Evolutionary conservation across 2,113 vertebrate genomes (phyloP).

Genomic region (Asarcornis scutulata): DNA sequence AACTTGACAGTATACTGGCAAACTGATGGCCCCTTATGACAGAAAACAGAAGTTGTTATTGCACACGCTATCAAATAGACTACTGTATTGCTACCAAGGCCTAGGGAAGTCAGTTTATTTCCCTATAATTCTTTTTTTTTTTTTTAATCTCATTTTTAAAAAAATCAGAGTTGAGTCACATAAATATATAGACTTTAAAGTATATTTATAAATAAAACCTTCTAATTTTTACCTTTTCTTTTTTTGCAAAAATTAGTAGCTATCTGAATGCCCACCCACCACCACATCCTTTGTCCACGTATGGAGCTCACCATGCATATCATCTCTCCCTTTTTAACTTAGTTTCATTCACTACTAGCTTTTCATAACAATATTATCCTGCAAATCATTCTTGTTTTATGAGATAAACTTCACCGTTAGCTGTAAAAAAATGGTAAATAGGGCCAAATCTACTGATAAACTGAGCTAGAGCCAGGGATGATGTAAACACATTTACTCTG

Average conservation of each 20-base stretch:
- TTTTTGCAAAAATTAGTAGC: not conserved
- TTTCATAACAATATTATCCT: not conserved
- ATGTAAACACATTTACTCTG: conserved; percentile 15
- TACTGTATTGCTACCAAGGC: not conserved
- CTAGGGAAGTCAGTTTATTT: not conserved
- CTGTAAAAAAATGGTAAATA: conserved; percentile 8
- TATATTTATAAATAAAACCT: not conserved
- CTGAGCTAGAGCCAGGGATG: not conserved
- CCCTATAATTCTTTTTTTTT: not conserved
- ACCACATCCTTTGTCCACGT: not conserved
- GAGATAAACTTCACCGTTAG: not conserved
- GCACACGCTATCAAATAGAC: not conserved
- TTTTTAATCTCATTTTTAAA: too few relatives aligned
- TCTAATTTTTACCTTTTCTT: not conserved
- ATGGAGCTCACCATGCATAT: not conserved
- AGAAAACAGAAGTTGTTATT: not conserved
- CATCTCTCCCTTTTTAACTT: not conserved
- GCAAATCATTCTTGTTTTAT: not conserved
- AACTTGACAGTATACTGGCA: not conserved
- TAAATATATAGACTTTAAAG: not conserved
- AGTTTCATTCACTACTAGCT: not conserved
- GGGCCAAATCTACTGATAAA: conserved; percentile 37
- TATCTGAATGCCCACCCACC: not conserved
- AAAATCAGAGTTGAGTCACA: not conserved
- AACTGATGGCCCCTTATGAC: not conserved